Percentiles rank a stretch among this genome's conserved stretches.
phyloP scores from a whole-genome alignment of 2,888 invertebrate genomes.

The Epinotia ramella region DNA sequence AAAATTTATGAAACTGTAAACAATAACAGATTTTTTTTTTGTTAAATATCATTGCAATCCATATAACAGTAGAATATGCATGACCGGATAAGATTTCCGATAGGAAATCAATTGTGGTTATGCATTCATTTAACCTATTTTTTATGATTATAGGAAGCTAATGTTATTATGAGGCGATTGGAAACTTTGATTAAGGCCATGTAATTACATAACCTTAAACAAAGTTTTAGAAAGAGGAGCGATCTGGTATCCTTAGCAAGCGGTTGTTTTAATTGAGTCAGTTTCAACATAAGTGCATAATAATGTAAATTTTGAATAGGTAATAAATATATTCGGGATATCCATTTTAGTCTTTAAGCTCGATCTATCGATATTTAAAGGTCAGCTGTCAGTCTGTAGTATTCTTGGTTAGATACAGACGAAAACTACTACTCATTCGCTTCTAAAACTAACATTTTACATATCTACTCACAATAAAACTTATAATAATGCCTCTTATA shows the following conservation, averaged over 20 bases:
- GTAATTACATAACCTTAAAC: neutral
- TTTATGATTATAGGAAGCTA: slow-evolving; percentile 23
- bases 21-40: neutral
- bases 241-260: neutral
- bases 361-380: too few species aligned
- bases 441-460: too few species aligned
- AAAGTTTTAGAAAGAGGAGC: neutral
- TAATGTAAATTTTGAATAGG: too few species aligned
- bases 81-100: slow-evolving; percentile 30
- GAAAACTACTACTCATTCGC: too few species aligned
- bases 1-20: neutral
- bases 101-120: slow-evolving; percentile 15
- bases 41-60: neutral
- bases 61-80: neutral
- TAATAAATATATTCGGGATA: too few species aligned
- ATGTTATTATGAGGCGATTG: slow-evolving; percentile 15
- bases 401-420: too few species aligned
- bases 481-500: too few species aligned
- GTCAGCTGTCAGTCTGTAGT: too few species aligned
- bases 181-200: slow-evolving; percentile 23
- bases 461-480: too few species aligned
- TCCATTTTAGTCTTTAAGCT: too few species aligned
- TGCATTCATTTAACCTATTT: neutral
- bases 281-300: too few species aligned
- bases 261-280: too few species aligned